Evolutionary conservation across 1,140 invertebrate genomes (phyloP), one percentile per base, ranked within the genome.

Genomic region (Drosophila cardini): DNA sequence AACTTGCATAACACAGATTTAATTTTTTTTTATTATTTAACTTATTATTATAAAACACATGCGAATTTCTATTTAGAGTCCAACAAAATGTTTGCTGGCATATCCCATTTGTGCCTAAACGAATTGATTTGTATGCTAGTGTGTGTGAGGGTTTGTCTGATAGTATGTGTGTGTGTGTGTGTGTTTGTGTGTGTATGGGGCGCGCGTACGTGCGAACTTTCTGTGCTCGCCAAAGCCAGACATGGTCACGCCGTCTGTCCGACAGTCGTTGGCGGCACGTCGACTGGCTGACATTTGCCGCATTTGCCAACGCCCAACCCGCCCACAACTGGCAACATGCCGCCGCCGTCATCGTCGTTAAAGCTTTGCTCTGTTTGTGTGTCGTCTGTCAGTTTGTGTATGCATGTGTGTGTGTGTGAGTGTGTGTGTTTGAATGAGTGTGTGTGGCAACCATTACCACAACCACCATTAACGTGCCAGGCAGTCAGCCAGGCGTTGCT

Each of bases 381-480:
- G 60, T 38, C 72, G 62, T 63, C 67, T 64, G 72, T 72, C 64
- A 63, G 68, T 72, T 46, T 71, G 67, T 61, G 57, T 60, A 67
- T 76, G 69, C 70, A 57, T 78, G 70, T 76, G 82, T 85, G 67
- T 67, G 53, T 65, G 53, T 40, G 36, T 26, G 40, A 34, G 63
- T 57, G 45, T 60, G 34, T 53, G 32, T 69, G 52, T 78, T 71
- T 61, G 57, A 55, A 67, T 76, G 69, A 70, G 61, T 80, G 70
- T 76, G 81, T 85, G 67, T 65, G 83, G 80, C 84, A 89, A 89
- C 83, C 84, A 89, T 87, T 87, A 89, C 83, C 83, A 87, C 84
- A 87, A 87, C 83, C 84, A 86, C 83, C 83, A 86, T 89, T 87
- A 87, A 87, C 84, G 84, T 87, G 80, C 84, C 80, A 89, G 84